Percentiles rank a stretch among this genome's conserved stretches.
phyloP scores from a whole-genome alignment of 2,113 vertebrate genomes.

The Rhinogobius similis region DNA sequence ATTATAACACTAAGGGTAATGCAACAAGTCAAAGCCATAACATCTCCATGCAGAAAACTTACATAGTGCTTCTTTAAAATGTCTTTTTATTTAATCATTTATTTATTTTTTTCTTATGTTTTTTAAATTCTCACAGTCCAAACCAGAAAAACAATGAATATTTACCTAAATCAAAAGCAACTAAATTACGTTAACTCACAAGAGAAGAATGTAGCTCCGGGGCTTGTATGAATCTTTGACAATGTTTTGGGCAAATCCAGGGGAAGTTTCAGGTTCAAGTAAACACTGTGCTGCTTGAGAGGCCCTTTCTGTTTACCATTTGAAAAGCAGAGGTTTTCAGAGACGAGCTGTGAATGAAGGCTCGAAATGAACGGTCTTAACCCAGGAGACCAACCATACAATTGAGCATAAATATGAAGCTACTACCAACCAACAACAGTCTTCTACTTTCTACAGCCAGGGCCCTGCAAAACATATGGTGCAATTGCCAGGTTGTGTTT shows the following conservation, averaged over 20 bases:
- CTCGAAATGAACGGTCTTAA: slow-evolving; percentile 26
- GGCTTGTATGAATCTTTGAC: slow-evolving; percentile 23
- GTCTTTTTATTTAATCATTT: no score
- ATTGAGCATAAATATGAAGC: slow-evolving; percentile 34
- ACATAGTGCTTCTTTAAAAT: no score
- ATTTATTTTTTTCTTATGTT: no score
- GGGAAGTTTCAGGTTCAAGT: slow-evolving; percentile 28
- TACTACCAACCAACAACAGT: slow-evolving; percentile 25
- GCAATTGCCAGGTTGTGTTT: slow-evolving; percentile 8
- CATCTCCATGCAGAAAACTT: no score
- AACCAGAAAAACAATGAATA: no score
- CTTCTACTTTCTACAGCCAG: slow-evolving; percentile 29
- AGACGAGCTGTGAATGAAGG: slow-evolving; percentile 3
- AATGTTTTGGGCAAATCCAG: slow-evolving; percentile 11
- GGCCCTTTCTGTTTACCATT: slow-evolving; percentile 7
- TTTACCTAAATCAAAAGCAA: no score
- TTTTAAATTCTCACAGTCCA: no score
- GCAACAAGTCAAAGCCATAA: no score
- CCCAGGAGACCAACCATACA: slow-evolving; percentile 24
- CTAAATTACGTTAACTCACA: no score
- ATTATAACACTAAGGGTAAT: no score
- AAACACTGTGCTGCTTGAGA: slow-evolving; percentile 14
- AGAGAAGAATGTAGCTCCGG: background rate
- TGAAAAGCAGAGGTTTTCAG: slow-evolving; percentile 26
- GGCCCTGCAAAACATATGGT: slow-evolving; percentile 20